Evolutionary conservation across 2,888 invertebrate species (phyloP), one percentile per base, ranked within the genome.

Genomic region (Ochlodes sylvanus): DNA sequence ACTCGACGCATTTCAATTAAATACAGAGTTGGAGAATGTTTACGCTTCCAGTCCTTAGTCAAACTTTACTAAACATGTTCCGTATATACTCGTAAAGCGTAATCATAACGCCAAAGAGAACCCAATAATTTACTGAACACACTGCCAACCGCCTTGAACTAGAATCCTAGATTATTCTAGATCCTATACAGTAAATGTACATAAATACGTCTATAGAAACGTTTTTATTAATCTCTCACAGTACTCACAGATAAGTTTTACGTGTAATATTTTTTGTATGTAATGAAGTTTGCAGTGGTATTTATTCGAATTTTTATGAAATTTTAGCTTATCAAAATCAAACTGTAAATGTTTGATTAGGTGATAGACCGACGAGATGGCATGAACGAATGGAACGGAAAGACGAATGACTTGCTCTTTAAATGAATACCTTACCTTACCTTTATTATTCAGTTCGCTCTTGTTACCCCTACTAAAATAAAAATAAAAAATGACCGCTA

Each of bases 151-250:
- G 60, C 75, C 75, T 76, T 76, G 76, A 71, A 68, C 76, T 73
- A 76, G 69, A 73, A 73, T 70, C 70, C 70, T 70, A 74, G 66
- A 73, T 73, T 71, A 73, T 70, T 71, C 70, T 70, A 74, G 66
- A 72, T 73, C 65, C 67, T 55, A 70, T 72, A 60, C 15, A 15
- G 21, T 63, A 47, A 63, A 21, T 41, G 50, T 55, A n/a, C 42
- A 32, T 42, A 61, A 60, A 54, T 60, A 61, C 10, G 14, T 52
- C 38, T 12, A 38, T 9, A 12, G 38, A 7, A 34, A 34, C 9
- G 9, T 12, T 9, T 52, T 52, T 52, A 52, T 52, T 47, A 42
- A 47, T 15, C 7, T 47, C 15, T 47, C 17, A 47, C 17, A 44
- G 42, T n/a, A 42, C 3, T 5, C 32, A 32, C 7, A 2, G 12